phyloP scores from a whole-genome alignment of 2,888 invertebrate species.

The Rutpela maculata region DNA sequence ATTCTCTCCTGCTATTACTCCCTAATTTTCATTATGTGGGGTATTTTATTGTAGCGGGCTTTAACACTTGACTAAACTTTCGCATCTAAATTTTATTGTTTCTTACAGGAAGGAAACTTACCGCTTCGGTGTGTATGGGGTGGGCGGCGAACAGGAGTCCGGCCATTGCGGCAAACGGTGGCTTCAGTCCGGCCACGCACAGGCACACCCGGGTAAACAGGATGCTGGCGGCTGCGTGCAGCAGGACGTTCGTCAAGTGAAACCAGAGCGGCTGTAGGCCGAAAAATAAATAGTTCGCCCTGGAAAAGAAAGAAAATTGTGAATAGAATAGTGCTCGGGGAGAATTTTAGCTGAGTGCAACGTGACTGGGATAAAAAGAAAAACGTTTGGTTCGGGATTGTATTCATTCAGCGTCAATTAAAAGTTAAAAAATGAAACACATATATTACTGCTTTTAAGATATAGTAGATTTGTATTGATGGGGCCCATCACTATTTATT shows the following conservation, averaged over 20 bases:
- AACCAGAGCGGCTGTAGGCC: slow-evolving; percentile 86
- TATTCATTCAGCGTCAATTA: neutral
- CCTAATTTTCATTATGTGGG: slow-evolving; percentile 39
- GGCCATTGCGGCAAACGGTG: slow-evolving; percentile 83
- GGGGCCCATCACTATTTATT: too few relatives aligned
- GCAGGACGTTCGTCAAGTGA: slow-evolving; percentile 85
- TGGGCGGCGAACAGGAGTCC: slow-evolving; percentile 89
- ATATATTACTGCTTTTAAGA: too few relatives aligned
- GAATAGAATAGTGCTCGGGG: slow-evolving; percentile 24
- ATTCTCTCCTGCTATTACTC: slow-evolving; percentile 15
- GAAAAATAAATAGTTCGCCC: slow-evolving; percentile 84
- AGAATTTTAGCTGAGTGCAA: slow-evolving; percentile 1
- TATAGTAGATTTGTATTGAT: too few relatives aligned
- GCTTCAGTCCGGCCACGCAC: slow-evolving; percentile 81
- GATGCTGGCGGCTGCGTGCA: slow-evolving; percentile 85
- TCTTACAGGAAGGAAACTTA: slow-evolving; percentile 75
- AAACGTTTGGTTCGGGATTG: neutral
- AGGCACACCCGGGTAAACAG: slow-evolving; percentile 83
- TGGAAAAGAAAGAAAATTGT: slow-evolving; percentile 71
- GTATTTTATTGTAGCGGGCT: slow-evolving; percentile 29
- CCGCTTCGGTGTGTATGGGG: slow-evolving; percentile 93
- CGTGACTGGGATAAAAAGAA: slow-evolving; percentile 5
- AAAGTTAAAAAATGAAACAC: neutral
- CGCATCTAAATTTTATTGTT: slow-evolving; percentile 40
- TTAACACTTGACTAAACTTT: slow-evolving; percentile 39